Percentiles rank a stretch among this genome's conserved stretches.
Evolutionary conservation across 2,797 vertebrate species (phyloP).

Genomic region (Rhynchotus rufescens): DNA sequence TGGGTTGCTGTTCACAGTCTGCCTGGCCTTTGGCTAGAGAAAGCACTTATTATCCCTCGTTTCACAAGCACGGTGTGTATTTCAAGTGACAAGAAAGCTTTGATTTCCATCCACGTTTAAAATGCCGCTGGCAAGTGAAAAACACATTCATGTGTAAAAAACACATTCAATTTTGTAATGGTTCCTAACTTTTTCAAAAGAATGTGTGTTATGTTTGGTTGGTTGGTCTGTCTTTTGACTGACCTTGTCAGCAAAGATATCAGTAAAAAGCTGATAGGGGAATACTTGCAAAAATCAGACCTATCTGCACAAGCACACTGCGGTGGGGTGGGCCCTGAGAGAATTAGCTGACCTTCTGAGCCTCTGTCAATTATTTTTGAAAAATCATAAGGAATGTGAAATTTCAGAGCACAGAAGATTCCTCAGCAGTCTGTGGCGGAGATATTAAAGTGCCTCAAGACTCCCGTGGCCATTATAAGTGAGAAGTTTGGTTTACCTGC

Average conservation of each 20-base stretch:
- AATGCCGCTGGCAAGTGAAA: background rate
- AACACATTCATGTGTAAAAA: too few relatives aligned
- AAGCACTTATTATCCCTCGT: background rate
- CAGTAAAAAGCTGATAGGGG: slow-evolving; percentile 27
- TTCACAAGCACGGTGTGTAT: background rate
- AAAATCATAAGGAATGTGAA: background rate
- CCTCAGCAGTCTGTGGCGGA: slow-evolving; percentile 19
- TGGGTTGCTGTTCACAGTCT: fast-evolving
- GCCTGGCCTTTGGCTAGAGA: background rate
- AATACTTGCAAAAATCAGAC: slow-evolving; percentile 54
- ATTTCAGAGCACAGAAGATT: background rate
- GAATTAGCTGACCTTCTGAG: slow-evolving; percentile 42
- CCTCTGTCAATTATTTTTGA: slow-evolving; percentile 59
- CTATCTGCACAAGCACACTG: background rate
- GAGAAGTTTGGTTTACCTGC: slow-evolving; percentile 33
- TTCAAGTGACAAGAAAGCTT: background rate
- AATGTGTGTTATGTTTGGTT: background rate
- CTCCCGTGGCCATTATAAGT: background rate
- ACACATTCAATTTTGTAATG: background rate
- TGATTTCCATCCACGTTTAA: background rate
- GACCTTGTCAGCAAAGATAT: slow-evolving; percentile 55
- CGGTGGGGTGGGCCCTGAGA: background rate
- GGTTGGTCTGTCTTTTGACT: background rate
- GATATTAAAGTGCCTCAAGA: background rate
- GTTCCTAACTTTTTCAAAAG: background rate